Evolutionary conservation across 2,113 vertebrate species (phyloP).

Genomic region (Oncorhynchus gorbuscha): DNA sequence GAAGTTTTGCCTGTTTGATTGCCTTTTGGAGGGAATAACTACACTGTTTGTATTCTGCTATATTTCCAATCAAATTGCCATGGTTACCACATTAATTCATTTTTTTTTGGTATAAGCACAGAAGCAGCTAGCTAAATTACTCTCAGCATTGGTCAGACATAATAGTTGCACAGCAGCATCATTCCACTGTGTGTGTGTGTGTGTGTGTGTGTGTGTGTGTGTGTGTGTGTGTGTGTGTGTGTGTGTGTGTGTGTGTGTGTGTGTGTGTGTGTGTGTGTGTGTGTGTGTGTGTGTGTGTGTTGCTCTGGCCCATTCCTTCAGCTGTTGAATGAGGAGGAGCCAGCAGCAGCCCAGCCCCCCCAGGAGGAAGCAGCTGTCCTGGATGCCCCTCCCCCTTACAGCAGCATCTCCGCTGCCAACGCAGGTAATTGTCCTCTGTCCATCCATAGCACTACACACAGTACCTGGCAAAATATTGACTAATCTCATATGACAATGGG

Average conservation of each 20-base stretch:
- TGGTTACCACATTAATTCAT: too few species aligned
- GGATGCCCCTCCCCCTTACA: conserved; percentile 92
- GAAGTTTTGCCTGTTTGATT: too few species aligned
- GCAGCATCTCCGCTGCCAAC: conserved; percentile 85
- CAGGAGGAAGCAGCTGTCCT: conserved; percentile 60
- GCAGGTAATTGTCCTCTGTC: conserved; percentile 73
- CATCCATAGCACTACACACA: background rate
- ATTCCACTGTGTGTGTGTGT: background rate
- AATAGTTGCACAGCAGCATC: background rate
- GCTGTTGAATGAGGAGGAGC: conserved; percentile 95
- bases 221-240: background rate
- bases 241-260: background rate
- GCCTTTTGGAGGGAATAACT: too few species aligned
- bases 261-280: background rate
- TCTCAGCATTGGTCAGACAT: background rate
- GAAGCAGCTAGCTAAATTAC: background rate
- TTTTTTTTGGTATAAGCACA: too few species aligned
- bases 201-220: background rate
- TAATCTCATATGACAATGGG: too few species aligned
- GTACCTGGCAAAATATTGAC: too few species aligned
- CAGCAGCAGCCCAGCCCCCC: conserved; percentile 63
- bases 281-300: background rate
- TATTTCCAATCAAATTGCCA: too few species aligned
- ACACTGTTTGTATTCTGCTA: too few species aligned
- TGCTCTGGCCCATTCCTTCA: conserved; percentile 41